phyloP scores from a whole-genome alignment of 2,888 invertebrate species.

The Ectemnius continuus region DNA sequence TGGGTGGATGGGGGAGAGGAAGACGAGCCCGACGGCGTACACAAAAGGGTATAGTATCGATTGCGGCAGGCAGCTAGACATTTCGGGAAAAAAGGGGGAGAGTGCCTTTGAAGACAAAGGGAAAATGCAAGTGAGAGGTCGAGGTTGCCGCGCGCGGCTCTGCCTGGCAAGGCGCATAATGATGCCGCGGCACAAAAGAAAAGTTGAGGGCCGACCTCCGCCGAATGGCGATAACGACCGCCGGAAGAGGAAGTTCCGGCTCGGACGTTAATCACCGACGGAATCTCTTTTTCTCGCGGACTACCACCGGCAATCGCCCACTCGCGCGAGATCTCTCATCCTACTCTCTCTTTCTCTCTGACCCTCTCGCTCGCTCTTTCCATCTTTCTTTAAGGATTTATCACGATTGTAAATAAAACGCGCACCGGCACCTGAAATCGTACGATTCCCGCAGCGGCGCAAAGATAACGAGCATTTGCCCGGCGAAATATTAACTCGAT shows the following conservation, averaged over 20 bases:
- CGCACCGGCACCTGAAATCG: conserved; percentile 11
- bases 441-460: background rate
- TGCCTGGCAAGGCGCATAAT: conserved; percentile 19
- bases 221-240: conserved; percentile 54
- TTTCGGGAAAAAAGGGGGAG: background rate
- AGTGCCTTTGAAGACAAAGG: conserved; percentile 5
- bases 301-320: conserved; percentile 38
- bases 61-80: conserved; percentile 3
- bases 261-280: conserved; percentile 56
- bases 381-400: conserved; percentile 33
- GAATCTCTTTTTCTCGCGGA: conserved; percentile 44
- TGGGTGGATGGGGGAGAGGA: no score
- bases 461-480: background rate
- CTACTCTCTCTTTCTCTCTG: no score
- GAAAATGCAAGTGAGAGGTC: conserved; percentile 6
- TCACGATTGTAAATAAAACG: conserved; percentile 15
- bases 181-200: conserved; percentile 37
- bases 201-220: conserved; percentile 42
- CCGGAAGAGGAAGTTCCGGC: conserved; percentile 57
- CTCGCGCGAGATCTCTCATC: background rate
- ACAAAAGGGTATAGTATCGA: background rate
- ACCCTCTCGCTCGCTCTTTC: no score
- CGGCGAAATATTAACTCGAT: conserved; percentile 9
- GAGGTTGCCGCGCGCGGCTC: conserved; percentile 4
- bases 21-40: background rate